A percentile compares a stretch with the other conserved stretches of the same genome.
These are phyloP conservation scores for Penaeus japonicus DNA, from an alignment of 1,140 invertebrate species.

Conservation along the genomic window DNA sequence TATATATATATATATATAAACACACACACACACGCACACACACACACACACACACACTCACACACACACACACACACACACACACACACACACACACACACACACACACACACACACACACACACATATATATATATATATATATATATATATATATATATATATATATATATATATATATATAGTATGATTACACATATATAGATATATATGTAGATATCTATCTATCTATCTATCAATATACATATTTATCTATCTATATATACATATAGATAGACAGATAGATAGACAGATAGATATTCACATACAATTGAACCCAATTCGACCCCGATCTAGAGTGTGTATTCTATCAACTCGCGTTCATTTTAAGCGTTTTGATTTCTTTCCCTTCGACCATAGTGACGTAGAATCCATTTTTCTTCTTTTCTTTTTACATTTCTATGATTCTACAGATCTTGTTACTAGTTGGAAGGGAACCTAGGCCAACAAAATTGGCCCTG, in stretches of 20 bases:
- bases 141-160: background rate
- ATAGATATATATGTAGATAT: background rate
- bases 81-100: background rate
- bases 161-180: background rate
- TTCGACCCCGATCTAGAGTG: no score
- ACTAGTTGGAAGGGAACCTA: no score
- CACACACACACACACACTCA: background rate
- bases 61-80: background rate
- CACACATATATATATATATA: background rate
- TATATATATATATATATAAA: background rate
- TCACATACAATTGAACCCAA: no score
- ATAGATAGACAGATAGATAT: background rate
- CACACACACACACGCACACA: background rate
- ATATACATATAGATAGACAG: background rate
- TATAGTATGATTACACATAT: background rate
- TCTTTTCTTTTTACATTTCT: no score
- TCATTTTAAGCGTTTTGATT: no score
- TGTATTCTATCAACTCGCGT: no score
- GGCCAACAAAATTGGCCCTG: no score
- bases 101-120: background rate
- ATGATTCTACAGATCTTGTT: no score
- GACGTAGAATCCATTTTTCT: no score
- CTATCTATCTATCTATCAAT: background rate
- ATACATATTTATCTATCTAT: background rate
- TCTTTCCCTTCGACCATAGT: no score